Evolutionary conservation across 2,113 vertebrate genomes (phyloP), one percentile per base, ranked within the genome.

Genomic region (Emydura subglobosa): DNA sequence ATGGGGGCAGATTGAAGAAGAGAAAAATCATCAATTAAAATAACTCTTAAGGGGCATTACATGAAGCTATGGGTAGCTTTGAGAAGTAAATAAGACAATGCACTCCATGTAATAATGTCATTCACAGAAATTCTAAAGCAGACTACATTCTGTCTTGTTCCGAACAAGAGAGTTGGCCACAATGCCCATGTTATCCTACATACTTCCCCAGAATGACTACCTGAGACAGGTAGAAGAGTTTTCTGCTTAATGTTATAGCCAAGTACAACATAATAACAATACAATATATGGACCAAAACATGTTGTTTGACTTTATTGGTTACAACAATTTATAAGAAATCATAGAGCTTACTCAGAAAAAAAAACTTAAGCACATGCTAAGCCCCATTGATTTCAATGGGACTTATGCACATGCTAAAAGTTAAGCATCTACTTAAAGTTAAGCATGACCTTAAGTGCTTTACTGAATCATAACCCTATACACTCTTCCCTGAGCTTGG

Each of bases 341-440:
- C 88, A 44, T 72, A 86, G 59, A 44, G 81, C 86, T 91, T 86
- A 94, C 81, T 93, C 90, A 96, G 86, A 59, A 59, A 68, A 94
- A 90, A 91, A 24, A 42, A 4, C 8, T 31, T 74, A 31, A 65
- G 47, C 19, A 49, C 0, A 0, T 74, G 68, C n/a, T 78, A 68
- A 92, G 92, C 5, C 7, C 47, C 83, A 27, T 68, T 80, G 61
- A 51, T 79, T 90, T 89, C 81, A 55, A 57, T 27, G 17, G 74
- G 21, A 50, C 89, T 96, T 88, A 82, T 88, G 80, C 34, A 88
- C 82, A 22, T 82, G 29, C 2, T 21, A 61, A 87, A 65, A 24
- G 57, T 59, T 27, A 59, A 59, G 21, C 57, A 59, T 22, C 27
- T 27, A 59, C 19, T 59, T 8, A 27, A 59, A 10, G 57, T 59